Conservation (phyloP, 1,140 invertebrate species). For the Rhagoletis pomonella region DNA sequence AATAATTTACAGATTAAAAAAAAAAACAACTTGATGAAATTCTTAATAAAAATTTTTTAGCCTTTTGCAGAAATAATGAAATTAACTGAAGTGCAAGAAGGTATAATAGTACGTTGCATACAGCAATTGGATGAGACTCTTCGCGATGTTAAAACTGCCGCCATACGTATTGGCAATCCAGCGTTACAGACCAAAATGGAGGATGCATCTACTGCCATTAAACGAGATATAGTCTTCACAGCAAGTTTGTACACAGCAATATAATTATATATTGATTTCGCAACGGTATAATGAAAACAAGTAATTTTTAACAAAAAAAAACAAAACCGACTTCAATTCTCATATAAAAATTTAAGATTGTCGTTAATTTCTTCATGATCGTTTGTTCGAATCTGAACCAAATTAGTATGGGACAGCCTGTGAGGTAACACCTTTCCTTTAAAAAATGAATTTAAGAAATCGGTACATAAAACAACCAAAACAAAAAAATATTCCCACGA, state of each 20-base stretch:
- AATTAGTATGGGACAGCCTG: no score
- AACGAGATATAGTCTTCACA: slow-evolving; percentile 98
- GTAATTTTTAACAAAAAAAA: no score
- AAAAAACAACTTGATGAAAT: no score
- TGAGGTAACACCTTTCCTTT: no score
- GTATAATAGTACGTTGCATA: slow-evolving; percentile 97
- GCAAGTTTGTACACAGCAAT: slow-evolving; percentile 92
- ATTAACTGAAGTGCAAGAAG: slow-evolving; percentile 96
- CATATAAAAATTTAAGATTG: no score
- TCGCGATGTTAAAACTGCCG: slow-evolving; percentile 93
- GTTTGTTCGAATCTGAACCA: no score
- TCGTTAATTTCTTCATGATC: no score
- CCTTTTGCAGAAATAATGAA: slow-evolving; percentile 95
- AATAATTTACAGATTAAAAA: slow-evolving; percentile 75
- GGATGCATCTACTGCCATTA: slow-evolving; percentile 93
- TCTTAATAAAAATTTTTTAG: slow-evolving; percentile 70
- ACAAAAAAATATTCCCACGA: no score
- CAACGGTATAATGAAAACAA: slow-evolving; percentile 26
- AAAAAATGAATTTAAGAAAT: no score
- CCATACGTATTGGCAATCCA: slow-evolving; percentile 93
- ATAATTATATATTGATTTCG: slow-evolving; percentile 49
- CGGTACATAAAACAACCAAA: no score
- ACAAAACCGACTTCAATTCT: no score
- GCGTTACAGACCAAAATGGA: slow-evolving; percentile 95
- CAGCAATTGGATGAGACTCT: slow-evolving; percentile 96